A percentile compares a stretch with the other conserved stretches of the same genome.
Conservation (phyloP, 1,140 invertebrate genomes). For the Meloidogyne floridensis region DNA sequence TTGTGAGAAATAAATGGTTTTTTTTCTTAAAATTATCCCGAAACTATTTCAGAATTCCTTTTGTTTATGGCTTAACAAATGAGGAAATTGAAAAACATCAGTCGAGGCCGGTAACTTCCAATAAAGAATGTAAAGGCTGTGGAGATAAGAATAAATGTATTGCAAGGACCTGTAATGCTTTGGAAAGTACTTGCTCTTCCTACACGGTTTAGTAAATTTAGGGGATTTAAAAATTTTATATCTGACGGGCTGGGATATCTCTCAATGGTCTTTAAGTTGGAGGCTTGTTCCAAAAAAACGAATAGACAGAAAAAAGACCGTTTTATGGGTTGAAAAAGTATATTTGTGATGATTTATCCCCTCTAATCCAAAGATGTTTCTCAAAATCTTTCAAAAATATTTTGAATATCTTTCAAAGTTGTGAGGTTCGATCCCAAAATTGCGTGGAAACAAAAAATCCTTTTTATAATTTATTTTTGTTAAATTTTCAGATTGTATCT, state of each 20-base stretch:
- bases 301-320: no score
- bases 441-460: no score
- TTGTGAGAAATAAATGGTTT: background rate
- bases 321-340: no score
- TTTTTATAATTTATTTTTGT: conserved; percentile 34
- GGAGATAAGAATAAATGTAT: background rate
- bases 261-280: no score
- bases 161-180: conserved; percentile 7
- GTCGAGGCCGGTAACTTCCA: background rate
- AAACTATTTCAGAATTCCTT: background rate
- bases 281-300: no score
- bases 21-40: background rate
- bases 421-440: no score
- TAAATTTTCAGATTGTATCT: conserved; percentile 36
- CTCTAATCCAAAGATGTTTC: no score
- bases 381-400: no score
- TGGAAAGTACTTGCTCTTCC: conserved; percentile 22
- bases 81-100: background rate
- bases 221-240: no score
- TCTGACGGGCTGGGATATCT: no score
- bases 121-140: background rate
- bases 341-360: no score
- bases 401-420: no score
- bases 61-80: background rate
- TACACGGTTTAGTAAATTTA: conserved; percentile 17